Evolutionary conservation across 2,797 vertebrate genomes (phyloP).

Genomic region (Oreochromis mossambicus): DNA sequence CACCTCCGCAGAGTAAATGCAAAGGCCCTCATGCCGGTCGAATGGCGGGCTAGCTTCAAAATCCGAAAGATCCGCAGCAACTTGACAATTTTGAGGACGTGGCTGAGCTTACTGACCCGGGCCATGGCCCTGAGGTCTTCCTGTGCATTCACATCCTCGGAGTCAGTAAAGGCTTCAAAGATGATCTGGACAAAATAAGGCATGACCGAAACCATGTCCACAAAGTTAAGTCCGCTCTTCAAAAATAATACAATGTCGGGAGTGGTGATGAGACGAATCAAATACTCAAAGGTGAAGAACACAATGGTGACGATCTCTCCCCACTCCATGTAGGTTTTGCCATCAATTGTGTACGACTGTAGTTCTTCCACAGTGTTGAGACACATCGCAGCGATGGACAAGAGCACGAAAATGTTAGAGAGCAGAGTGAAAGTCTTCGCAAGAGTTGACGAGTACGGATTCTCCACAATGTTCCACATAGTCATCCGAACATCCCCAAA

Average conservation of each 20-base stretch:
- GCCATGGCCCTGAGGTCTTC: constrained; percentile 77
- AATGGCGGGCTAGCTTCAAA: constrained; percentile 85
- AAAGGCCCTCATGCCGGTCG: constrained; percentile 84
- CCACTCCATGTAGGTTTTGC: constrained; percentile 79
- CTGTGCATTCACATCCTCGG: constrained; percentile 45
- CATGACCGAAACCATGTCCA: constrained; percentile 84
- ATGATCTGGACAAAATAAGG: constrained; percentile 83
- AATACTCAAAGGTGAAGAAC: constrained; percentile 83
- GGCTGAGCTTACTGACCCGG: constrained; percentile 78
- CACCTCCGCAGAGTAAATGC: constrained; percentile 87
- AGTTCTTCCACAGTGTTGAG: constrained; percentile 84
- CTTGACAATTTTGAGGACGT: constrained; percentile 82
- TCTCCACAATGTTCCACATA: constrained; percentile 82
- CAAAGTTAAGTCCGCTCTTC: constrained; percentile 79
- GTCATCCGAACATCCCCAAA: constrained; percentile 66
- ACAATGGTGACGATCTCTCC: constrained; percentile 80
- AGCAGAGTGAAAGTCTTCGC: constrained; percentile 80
- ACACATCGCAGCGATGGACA: constrained; percentile 83
- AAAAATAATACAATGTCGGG: constrained; percentile 74
- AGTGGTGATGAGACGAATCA: constrained; percentile 76
- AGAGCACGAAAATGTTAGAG: constrained; percentile 81
- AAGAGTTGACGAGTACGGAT: constrained; percentile 78
- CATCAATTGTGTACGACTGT: constrained; percentile 54
- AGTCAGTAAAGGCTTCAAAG: constrained; percentile 63
- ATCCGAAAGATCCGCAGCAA: constrained; percentile 86